phyloP scores from a whole-genome alignment of 1,140 invertebrate genomes.

The Drosophila bipectinata region DNA sequence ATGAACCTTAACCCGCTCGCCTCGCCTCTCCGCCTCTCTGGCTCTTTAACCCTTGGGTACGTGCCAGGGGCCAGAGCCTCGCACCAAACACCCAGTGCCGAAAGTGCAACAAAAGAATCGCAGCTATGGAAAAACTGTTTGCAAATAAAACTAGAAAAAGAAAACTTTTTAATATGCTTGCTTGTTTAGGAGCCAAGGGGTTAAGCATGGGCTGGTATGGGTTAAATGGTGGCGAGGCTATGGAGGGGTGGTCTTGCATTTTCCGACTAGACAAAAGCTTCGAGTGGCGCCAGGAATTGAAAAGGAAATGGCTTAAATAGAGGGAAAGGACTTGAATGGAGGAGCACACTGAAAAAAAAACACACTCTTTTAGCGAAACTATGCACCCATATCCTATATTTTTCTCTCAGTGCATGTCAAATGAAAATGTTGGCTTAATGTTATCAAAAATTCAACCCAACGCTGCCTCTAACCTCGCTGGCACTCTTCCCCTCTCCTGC shows the following conservation, averaged over 20 bases:
- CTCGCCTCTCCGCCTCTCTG: too few relatives aligned
- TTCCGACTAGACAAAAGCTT: constrained; percentile 61
- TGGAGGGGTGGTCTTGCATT: background rate
- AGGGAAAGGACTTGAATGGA: constrained; percentile 4
- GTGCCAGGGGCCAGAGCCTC: constrained; percentile 51
- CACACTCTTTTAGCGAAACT: too few relatives aligned
- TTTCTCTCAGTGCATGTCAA: constrained; percentile 51
- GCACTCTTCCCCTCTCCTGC: constrained; percentile 7
- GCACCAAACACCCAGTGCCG: constrained; percentile 45
- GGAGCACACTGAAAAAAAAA: background rate
- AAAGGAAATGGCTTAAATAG: constrained; percentile 26
- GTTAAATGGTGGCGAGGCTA: background rate
- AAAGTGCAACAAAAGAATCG: constrained; percentile 46
- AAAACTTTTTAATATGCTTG: constrained; percentile 68
- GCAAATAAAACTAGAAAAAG: constrained; percentile 54
- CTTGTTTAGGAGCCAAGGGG: constrained; percentile 27
- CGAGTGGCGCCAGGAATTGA: constrained; percentile 61
- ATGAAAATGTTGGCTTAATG: constrained; percentile 76
- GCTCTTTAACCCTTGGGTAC: constrained; percentile 15
- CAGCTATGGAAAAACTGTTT: constrained; percentile 53
- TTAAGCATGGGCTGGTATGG: background rate
- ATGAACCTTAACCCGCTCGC: constrained; percentile 48
- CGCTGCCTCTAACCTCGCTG: background rate
- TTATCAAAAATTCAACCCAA: constrained; percentile 68
- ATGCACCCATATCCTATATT: too few relatives aligned